phyloP scores from a whole-genome alignment of 2,888 invertebrate species.

The Andrena haemorrhoa region DNA sequence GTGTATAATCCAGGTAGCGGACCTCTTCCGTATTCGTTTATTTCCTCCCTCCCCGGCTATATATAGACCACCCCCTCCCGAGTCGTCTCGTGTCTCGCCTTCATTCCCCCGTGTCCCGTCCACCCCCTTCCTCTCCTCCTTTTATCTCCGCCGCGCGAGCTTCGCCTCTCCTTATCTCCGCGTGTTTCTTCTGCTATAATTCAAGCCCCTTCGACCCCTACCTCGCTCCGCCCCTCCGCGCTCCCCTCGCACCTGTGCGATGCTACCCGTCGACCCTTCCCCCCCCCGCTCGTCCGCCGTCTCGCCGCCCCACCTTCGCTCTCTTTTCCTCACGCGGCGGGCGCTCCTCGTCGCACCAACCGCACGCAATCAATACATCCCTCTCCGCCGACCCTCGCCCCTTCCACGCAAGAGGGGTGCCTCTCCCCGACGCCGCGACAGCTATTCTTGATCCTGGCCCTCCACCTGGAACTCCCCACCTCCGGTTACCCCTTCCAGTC shows the following conservation, averaged over 20 bases:
- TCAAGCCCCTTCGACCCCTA: slow-evolving; percentile 27
- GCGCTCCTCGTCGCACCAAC: slow-evolving; percentile 74
- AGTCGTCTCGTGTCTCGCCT: neutral
- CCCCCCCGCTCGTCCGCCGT: neutral
- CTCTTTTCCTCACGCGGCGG: slow-evolving; percentile 15
- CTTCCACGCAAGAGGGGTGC: slow-evolving; percentile 50
- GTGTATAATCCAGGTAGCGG: slow-evolving; percentile 9
- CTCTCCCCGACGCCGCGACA: slow-evolving; percentile 52
- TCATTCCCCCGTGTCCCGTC: neutral
- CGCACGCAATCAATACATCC: slow-evolving; percentile 82
- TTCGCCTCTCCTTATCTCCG: slow-evolving; percentile 38
- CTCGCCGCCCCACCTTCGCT: slow-evolving; percentile 16
- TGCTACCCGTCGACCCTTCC: neutral
- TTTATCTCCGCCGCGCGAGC: slow-evolving; percentile 21
- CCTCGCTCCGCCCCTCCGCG: neutral
- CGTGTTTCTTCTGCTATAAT: slow-evolving; percentile 50
- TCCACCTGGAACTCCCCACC: slow-evolving; percentile 49
- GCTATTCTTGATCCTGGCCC: slow-evolving; percentile 73
- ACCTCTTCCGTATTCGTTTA: slow-evolving; percentile 43
- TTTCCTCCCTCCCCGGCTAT: slow-evolving; percentile 16
- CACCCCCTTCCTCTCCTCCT: neutral
- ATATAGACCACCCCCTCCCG: slow-evolving; percentile 17
- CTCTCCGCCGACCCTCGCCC: slow-evolving; percentile 63
- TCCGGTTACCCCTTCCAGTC: slow-evolving; percentile 25
- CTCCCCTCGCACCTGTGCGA: slow-evolving; percentile 41